These are phyloP conservation scores for Cuculus canorus DNA, from an alignment of 2,797 vertebrate species.

Conservation along the genomic window DNA sequence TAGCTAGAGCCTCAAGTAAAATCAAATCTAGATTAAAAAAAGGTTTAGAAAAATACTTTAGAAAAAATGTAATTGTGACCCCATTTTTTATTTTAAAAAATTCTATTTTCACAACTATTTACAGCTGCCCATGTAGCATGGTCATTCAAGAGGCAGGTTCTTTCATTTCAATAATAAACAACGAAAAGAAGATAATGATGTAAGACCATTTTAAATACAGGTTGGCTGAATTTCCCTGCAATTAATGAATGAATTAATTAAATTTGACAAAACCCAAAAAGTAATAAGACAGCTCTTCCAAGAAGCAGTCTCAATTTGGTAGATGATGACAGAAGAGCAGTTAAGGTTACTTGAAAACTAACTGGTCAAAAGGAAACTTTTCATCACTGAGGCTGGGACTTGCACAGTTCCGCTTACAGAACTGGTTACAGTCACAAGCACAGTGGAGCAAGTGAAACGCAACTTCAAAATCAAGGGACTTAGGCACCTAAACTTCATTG, in stretches of 20 bases:
- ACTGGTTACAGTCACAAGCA: not conserved
- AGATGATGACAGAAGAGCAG: not conserved
- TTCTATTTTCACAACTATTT: not conserved
- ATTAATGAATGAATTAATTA: conserved; percentile 50
- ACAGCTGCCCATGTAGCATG: not conserved
- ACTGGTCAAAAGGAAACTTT: not conserved
- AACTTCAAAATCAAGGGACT: not conserved
- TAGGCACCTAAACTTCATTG: not conserved
- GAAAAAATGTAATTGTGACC: not conserved
- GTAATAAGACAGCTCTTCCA: not conserved
- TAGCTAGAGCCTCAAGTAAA: not conserved
- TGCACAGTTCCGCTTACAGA: not conserved
- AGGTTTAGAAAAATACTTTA: not conserved
- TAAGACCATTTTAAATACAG: not conserved
- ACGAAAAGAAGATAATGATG: not conserved
- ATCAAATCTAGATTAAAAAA: not conserved
- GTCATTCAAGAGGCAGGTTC: not conserved
- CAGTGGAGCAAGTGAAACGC: not conserved
- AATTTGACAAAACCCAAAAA: conserved; percentile 22
- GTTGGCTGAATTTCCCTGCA: not conserved
- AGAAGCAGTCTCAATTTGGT: not conserved
- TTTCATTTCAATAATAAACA: conserved; percentile 36
- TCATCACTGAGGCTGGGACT: not conserved
- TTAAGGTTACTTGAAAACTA: not conserved
- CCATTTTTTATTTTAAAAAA: not conserved